Conservation (phyloP, 1,140 invertebrate genomes). For the Gerris buenoi region DNA sequence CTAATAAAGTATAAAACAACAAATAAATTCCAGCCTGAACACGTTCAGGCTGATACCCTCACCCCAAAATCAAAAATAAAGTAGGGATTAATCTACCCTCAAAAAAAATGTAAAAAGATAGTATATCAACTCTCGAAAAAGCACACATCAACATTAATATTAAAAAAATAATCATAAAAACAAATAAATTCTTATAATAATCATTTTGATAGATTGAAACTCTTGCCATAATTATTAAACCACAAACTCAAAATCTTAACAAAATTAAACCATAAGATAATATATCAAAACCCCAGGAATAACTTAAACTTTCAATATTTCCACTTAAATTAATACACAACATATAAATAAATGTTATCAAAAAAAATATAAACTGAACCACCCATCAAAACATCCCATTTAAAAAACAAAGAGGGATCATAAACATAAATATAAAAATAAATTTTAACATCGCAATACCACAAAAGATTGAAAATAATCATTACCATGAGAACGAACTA, state of each 20-base stretch:
- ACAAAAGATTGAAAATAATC: slow-evolving; percentile 38
- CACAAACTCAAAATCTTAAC: slow-evolving; percentile 32
- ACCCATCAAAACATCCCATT: slow-evolving; percentile 32
- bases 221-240: slow-evolving; percentile 36
- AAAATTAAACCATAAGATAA: neutral
- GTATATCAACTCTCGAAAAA: no score
- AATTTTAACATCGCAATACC: slow-evolving; percentile 39
- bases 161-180: no score
- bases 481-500: slow-evolving; percentile 39
- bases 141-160: no score
- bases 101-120: no score
- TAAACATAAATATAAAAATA: slow-evolving; percentile 34
- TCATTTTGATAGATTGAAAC: no score
- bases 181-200: no score
- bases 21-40: no score
- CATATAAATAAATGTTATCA: slow-evolving; percentile 35
- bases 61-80: no score
- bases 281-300: slow-evolving; percentile 28
- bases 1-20: no score
- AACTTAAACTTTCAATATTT: no score
- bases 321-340: slow-evolving; percentile 30
- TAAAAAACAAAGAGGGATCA: slow-evolving; percentile 26
- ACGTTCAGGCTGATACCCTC: no score
- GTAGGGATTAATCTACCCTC: no score
- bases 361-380: slow-evolving; percentile 23